Conservation (phyloP, 2,888 invertebrate species). For the Augochlorella aurata region DNA sequence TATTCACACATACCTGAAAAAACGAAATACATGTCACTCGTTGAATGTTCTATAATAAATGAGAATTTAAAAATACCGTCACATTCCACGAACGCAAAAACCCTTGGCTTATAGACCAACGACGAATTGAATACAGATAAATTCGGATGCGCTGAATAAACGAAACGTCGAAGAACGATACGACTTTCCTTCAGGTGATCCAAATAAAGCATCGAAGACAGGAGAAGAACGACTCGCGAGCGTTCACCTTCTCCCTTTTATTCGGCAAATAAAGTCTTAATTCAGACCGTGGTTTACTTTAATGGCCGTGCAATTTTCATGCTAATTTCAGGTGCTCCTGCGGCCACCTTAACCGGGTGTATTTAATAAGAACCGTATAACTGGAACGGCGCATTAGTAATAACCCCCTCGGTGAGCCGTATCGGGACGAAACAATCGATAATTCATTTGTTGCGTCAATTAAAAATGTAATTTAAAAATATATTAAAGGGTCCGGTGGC, state of each 20-base stretch:
- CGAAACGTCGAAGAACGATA: background rate
- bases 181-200: background rate
- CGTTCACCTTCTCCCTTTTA: background rate
- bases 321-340: slow-evolving; percentile 49
- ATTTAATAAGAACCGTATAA: slow-evolving; percentile 55
- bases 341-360: slow-evolving; percentile 39
- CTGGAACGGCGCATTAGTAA: slow-evolving; percentile 64
- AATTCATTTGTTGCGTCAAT: slow-evolving; percentile 80
- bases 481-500: slow-evolving; percentile 75
- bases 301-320: slow-evolving; percentile 49
- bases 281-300: slow-evolving; percentile 7
- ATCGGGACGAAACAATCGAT: slow-evolving; percentile 73
- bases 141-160: background rate
- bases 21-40: too few relatives aligned
- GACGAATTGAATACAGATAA: too few relatives aligned
- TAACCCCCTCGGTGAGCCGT: slow-evolving; percentile 62
- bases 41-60: too few relatives aligned
- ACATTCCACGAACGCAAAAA: too few relatives aligned
- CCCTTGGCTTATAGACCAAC: too few relatives aligned
- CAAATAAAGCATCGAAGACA: background rate
- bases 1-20: too few relatives aligned
- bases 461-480: slow-evolving; percentile 81
- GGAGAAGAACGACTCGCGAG: background rate
- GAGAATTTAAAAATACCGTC: too few relatives aligned
- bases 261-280: slow-evolving; percentile 27